phyloP scores from a whole-genome alignment of 2,797 vertebrate species.

The Limosa lapponica region DNA sequence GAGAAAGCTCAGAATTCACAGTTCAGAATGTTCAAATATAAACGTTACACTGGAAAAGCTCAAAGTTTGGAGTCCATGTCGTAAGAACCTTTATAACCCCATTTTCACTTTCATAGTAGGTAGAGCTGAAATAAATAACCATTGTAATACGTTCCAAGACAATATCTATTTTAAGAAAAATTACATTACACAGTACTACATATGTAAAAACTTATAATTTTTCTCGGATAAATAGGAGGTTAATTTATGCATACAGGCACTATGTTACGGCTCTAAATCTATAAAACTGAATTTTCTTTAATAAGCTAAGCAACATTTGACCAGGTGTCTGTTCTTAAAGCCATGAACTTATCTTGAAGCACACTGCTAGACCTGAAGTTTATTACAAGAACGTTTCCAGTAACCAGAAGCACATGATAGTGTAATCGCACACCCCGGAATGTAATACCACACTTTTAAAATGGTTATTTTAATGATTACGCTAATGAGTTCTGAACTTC shows the following conservation, averaged over 20 bases:
- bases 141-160: not conserved
- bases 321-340: constrained; percentile 14
- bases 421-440: constrained; percentile 50
- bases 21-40: not conserved
- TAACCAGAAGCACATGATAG: constrained; percentile 23
- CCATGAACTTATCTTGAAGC: not conserved
- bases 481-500: constrained; percentile 81
- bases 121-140: not conserved
- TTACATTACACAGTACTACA: not conserved
- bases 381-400: not conserved
- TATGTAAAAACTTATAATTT: not conserved
- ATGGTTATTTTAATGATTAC: constrained; percentile 78
- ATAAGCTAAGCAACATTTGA: constrained; percentile 41
- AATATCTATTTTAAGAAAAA: not conserved
- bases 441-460: constrained; percentile 69
- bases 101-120: not conserved
- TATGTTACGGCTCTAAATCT: not conserved
- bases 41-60: not conserved
- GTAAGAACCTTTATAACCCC: not conserved
- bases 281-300: constrained; percentile 23
- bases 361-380: constrained; percentile 4
- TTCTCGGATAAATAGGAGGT: not conserved
- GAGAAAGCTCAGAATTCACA: not conserved
- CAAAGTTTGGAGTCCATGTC: not conserved
- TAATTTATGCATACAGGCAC: constrained; percentile 38